Evolutionary conservation across 2,888 invertebrate species (phyloP), one percentile per base, ranked within the genome.

Genomic region (Cheilosia urbana): DNA sequence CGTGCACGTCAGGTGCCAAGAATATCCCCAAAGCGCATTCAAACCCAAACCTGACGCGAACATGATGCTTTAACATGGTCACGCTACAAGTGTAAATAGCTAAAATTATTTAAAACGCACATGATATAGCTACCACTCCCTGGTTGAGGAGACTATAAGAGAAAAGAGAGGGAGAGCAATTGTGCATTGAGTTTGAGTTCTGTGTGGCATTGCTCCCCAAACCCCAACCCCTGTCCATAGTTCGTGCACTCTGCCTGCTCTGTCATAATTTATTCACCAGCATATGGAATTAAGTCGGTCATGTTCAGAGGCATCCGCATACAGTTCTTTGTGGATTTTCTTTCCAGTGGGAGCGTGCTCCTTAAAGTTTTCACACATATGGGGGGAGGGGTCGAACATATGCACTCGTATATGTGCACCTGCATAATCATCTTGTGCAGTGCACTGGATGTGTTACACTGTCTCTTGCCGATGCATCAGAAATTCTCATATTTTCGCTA

Each of bases 221-320:
- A 2, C 5, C 37, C 15, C 37, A 17, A 34, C 51, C 57, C 11
- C 27, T 17, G 7, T 5, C 27, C 27, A 47, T 40, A 24, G 15
- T 15, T 57, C 47, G 11, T 40, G 55, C 55, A 55, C 45, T 37
- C 37, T 17, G 37, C 40, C 40, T 79, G 53, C 51, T 66, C 72
- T 66, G 65, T 57, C 65, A 72, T 79, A 72, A 72, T 79, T 79
- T 79, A 79, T 79, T 72, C 79, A 79, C 21, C 79, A 72, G 72
- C 51, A 72, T 72, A 72, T 79, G 79, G 58, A 79, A 79, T 79
- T 79, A 65, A 72, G 58, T 79, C 66, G 79, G 79, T 72, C 72
- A 79, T 72, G 66, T 58, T 79, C 65, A 60, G 30, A 49, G 72
- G 27, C 42, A 72, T 72, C 34, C 65, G 17, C 58, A 66, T 47